These are phyloP conservation scores for Aythya fuligula DNA, from an alignment of 2,797 vertebrate genomes.

Conservation along the genomic window DNA sequence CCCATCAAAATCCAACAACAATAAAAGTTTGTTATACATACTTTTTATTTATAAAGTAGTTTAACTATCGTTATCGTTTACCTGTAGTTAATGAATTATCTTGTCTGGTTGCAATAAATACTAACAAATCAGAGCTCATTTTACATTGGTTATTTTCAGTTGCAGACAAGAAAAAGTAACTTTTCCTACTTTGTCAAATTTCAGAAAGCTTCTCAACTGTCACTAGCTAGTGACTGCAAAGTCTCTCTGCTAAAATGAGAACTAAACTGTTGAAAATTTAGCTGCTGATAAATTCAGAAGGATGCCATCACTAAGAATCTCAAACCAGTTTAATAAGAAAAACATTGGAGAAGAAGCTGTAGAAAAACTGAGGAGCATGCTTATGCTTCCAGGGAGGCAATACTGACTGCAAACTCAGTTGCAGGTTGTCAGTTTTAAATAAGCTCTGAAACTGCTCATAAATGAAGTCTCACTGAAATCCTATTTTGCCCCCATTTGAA, in stretches of 20 bases:
- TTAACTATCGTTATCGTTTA: no score
- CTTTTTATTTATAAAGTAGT: not conserved
- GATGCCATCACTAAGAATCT: not conserved
- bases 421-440: not conserved
- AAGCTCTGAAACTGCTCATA: not conserved
- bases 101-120: not conserved
- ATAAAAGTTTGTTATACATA: not conserved
- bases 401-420: not conserved
- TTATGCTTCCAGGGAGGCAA: not conserved
- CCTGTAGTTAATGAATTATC: not conserved
- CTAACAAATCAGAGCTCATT: not conserved
- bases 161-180: not conserved
- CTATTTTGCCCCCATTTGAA: not conserved
- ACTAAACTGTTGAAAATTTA: not conserved
- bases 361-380: no score
- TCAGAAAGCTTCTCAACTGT: not conserved
- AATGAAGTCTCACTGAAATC: not conserved
- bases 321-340: not conserved
- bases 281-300: not conserved
- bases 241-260: not conserved
- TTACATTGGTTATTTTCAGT: not conserved
- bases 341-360: not conserved
- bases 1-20: not conserved
- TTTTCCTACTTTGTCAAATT: not conserved
- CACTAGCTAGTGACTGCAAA: not conserved